These are phyloP conservation scores for Drosophila histrio DNA, from an alignment of 2,888 invertebrate genomes.

Conservation along the genomic window DNA sequence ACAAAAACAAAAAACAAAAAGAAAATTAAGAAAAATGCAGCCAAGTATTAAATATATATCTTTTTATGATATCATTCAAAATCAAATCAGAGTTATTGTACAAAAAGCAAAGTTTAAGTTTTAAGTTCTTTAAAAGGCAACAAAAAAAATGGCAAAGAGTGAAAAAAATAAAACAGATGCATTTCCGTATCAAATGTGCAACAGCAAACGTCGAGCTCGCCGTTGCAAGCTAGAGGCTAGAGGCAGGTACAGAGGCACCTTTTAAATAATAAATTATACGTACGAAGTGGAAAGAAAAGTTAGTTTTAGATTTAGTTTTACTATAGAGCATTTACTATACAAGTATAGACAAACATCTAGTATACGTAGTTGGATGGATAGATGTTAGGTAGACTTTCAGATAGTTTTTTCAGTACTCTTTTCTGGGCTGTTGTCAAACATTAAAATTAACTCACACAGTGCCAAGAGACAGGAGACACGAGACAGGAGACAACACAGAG, in stretches of 20 bases:
- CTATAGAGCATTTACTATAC: slow-evolving; percentile 44
- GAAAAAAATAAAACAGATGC: slow-evolving; percentile 32
- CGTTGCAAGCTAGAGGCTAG: neutral
- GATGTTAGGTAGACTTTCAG: slow-evolving; percentile 23
- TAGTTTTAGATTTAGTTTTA: slow-evolving; percentile 61
- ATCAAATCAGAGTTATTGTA: slow-evolving; percentile 31
- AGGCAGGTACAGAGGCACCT: slow-evolving; percentile 10
- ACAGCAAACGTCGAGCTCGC: slow-evolving; percentile 6
- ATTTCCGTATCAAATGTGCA: slow-evolving; percentile 22
- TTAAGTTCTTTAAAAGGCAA: neutral
- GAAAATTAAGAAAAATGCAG: slow-evolving; percentile 24
- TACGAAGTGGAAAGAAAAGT: slow-evolving; percentile 19
- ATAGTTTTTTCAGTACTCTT: slow-evolving; percentile 49
- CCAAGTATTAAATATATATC: slow-evolving; percentile 32
- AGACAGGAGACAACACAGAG: slow-evolving; percentile 8
- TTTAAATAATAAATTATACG: slow-evolving; percentile 20
- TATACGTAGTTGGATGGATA: slow-evolving; percentile 26
- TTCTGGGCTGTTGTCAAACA: slow-evolving; percentile 58
- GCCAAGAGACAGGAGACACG: slow-evolving; percentile 5
- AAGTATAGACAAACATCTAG: slow-evolving; percentile 40
- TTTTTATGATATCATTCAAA: slow-evolving; percentile 45
- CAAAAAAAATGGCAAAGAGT: neutral
- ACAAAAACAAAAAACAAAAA: slow-evolving; percentile 34
- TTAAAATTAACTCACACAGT: slow-evolving; percentile 55
- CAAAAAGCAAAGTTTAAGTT: slow-evolving; percentile 49